Evolutionary conservation across 2,888 invertebrate species (phyloP).

Genomic region (Frankliniella fusca): DNA sequence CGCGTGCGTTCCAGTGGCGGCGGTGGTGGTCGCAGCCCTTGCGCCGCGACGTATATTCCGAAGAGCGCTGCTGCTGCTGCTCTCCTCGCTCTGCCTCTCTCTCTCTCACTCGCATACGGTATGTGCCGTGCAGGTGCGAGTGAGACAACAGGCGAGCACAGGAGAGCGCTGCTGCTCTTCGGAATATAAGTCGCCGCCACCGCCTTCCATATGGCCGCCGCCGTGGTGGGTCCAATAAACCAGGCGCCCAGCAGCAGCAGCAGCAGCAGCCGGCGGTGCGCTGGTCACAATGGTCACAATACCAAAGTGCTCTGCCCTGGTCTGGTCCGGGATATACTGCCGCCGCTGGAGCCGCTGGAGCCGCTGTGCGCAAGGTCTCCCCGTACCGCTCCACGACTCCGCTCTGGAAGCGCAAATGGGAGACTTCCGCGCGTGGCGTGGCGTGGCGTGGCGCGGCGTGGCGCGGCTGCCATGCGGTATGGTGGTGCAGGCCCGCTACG

Average conservation of each 20-base stretch:
- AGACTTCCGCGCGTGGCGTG: background rate
- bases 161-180: no score
- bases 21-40: no score
- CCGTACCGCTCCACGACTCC: background rate
- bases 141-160: no score
- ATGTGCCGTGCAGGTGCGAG: no score
- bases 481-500: background rate
- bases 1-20: no score
- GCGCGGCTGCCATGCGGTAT: background rate
- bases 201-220: background rate
- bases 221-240: slow-evolving; percentile 5
- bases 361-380: slow-evolving; percentile 1
- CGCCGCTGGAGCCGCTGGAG: background rate
- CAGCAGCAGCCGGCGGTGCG: background rate
- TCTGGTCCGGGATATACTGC: background rate
- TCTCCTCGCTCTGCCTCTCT: no score
- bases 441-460: no score
- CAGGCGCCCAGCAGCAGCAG: background rate
- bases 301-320: background rate
- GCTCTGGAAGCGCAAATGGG: slow-evolving; percentile 20
- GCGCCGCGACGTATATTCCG: no score
- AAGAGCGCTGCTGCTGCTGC: no score
- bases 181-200: no score
- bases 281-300: slow-evolving; percentile 6
- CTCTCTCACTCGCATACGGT: no score